Base-by-base conservation (phyloP, 2,113 vertebrate genomes). In the Dendropsophus ebraccatus region DNA sequence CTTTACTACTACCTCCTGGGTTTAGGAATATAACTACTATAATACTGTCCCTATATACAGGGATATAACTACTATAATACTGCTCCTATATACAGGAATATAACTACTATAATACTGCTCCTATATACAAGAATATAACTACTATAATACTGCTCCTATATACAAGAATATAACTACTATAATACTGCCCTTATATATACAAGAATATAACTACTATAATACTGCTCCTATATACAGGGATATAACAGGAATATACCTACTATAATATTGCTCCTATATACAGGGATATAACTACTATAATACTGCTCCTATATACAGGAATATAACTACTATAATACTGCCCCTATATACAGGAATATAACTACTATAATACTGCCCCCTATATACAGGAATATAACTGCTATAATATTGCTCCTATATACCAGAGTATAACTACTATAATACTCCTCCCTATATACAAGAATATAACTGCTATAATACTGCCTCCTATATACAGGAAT, bases 381-480 rank as follows among this genome's bases (percentile, higher is more conserved):
- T 21, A 69, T 69, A 5, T 35, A 35, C 16, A 69, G 35, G 65
- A 69, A 69, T 69, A 35, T 35, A 35, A 69, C 30, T 69, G 17
- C 65, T 69, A 41, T 70, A 67, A 67, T 65, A 65, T 28, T 35
- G 65, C 32, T 1, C 65, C 30, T 37, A 37, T 69, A 28, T 69
- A 69, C 65, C 35, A 37, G 65, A 69, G 37, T 69, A 69, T 69
- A 69, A 69, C 65, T 69, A 35, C 65, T 37, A 69, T 69, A 69
- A 69, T 69, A 69, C 65, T 35, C 16, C 65, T 11, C 32, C n/a
- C 32, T 69, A 69, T 69, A 28, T 69, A 69, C 65, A 69, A 37
- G 65, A 69, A 37, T 69, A 69, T 70, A 70, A 70, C 32, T 70
- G 23, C 67, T 70, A 70, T 70, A 70, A 70, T 70, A 70, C 67